Base-by-base conservation (phyloP, 2,797 vertebrate genomes). In the Chelidonichthys spinosus region DNA sequence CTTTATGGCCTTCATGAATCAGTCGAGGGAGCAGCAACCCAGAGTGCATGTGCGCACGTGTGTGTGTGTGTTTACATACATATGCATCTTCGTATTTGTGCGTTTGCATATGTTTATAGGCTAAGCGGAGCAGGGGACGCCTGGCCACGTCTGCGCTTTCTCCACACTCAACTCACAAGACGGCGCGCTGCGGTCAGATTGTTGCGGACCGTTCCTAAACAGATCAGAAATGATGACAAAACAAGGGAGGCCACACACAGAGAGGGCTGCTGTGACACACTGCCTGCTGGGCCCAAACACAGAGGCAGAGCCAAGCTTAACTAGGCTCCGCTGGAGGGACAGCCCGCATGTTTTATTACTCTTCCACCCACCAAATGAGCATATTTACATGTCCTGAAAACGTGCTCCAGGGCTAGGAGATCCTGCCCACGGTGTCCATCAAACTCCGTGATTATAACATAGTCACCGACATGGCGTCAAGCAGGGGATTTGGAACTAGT, bases 161-260 rank as follows among this genome's bases (percentile, higher is more conserved):
- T 71, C 81, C 78, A 54, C 81, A 66, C 78, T 81, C 76, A 71
- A 61, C 76, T 78, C 82, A 78, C 75, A 73, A 78, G 88, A 90
- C 73, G 79, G 88, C 88, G 74, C 63, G 67, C 85, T 90, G 91
- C 40, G 87, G 92, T 93, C 83, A 82, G 88, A 90, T 90, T 90
- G 90, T 90, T 90, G 87, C 86, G 69, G 89, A 91, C 77, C 81
- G 87, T 90, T 90, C 91, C 91, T 92, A 95, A 95, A 95, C 93
- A 94, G 88, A 90, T 90, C 83, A 83, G 85, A 90, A 92, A 84
- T 88, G 85, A 94, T 93, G 91, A 94, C 91, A 94, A 94, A 94
- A 94, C 92, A 93, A 83, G 82, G 25, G 69, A 87, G 92, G 91
- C 92, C 94, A 95, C 94, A 94, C 94, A 95, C 92, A 52, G 88